Evolutionary conservation across 2,888 invertebrate species (phyloP), one percentile per base, ranked within the genome.

Genomic region (Trypoxylon attenuatum): DNA sequence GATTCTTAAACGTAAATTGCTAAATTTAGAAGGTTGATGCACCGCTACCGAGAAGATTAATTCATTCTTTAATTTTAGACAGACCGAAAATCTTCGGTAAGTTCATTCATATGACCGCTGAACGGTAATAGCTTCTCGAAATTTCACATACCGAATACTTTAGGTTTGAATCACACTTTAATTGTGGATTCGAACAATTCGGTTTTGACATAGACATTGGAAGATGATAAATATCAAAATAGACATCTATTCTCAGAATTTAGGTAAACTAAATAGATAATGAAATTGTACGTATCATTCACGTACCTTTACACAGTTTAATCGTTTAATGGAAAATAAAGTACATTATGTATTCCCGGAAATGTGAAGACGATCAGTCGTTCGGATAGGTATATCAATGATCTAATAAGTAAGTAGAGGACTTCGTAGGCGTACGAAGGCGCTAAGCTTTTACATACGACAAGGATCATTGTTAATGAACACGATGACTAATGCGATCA

Each of bases 401-500:
- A n/a, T n/a, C 21, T 42, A 59, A 60, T 58, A 57, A 57, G 42
- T 43, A 57, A 51, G 21, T 45, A 54, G 54, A 58, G 45, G 52
- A 60, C 29, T 52, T 15, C 22, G 55, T 67, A 45, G 60, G 72
- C 70, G 70, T 71, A 8, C 46, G 42, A 45, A 54, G 49, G 29
- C n/a, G n/a, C 43, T 55, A 63, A 50, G 59, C 46, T 60, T 49
- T 67, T 52, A 27, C 45, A 56, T 22, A 63, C 59, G 49, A 58
- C 54, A 58, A 65, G 64, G 73, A 61, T 64, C 62, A 69, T 72
- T 68, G 51, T 56, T 51, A 54, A 50, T 63, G 39, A 63, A 47
- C 13, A 15, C 46, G 58, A 59, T 77, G 76, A 77, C 72, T 77
- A 77, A 77, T 64, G 58, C 52, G 16, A 22, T 29, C 51, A 21